Percentiles rank a stretch among this genome's conserved stretches.
These are phyloP conservation scores for Dynastes hyllus DNA, from an alignment of 2,888 invertebrate genomes.

Conservation along the genomic window DNA sequence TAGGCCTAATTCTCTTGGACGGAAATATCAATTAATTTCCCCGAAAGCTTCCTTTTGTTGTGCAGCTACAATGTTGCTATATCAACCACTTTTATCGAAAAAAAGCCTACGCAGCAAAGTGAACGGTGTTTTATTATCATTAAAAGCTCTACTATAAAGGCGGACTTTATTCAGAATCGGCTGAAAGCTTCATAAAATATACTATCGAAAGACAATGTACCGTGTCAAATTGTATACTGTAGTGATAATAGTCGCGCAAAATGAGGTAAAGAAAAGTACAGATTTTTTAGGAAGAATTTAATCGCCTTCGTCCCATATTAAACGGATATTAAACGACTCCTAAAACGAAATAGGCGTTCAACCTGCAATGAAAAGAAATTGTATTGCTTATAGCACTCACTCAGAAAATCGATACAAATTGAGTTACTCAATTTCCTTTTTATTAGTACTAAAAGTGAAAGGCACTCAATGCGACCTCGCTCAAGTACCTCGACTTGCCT, in stretches of 20 bases:
- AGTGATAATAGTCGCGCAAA: neutral
- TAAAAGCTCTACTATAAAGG: too few species aligned
- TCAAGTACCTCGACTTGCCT: constrained; percentile 14
- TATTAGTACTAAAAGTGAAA: constrained; percentile 40
- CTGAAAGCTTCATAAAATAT: neutral
- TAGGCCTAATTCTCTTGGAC: too few species aligned
- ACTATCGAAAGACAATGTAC: neutral
- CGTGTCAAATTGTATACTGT: neutral
- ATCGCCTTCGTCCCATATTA: neutral
- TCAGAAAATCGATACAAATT: constrained; percentile 35
- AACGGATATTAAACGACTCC: neutral
- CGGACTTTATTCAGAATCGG: neutral
- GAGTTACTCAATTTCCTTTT: constrained; percentile 34
- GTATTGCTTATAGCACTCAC: constrained; percentile 21
- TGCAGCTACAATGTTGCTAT: too few species aligned
- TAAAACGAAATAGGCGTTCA: neutral
- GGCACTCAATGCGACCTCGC: constrained; percentile 35
- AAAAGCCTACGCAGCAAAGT: too few species aligned
- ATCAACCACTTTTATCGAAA: too few species aligned
- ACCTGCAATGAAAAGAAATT: constrained; percentile 23
- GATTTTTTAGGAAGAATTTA: neutral
- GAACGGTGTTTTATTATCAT: too few species aligned
- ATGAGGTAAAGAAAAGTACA: neutral
- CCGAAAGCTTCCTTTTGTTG: too few species aligned
- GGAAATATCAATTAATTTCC: too few species aligned